A percentile compares a stretch with the other conserved stretches of the same genome.
These are phyloP conservation scores for Neodontobutis hainanensis DNA, from an alignment of 2,113 vertebrate species.

Conservation along the genomic window DNA sequence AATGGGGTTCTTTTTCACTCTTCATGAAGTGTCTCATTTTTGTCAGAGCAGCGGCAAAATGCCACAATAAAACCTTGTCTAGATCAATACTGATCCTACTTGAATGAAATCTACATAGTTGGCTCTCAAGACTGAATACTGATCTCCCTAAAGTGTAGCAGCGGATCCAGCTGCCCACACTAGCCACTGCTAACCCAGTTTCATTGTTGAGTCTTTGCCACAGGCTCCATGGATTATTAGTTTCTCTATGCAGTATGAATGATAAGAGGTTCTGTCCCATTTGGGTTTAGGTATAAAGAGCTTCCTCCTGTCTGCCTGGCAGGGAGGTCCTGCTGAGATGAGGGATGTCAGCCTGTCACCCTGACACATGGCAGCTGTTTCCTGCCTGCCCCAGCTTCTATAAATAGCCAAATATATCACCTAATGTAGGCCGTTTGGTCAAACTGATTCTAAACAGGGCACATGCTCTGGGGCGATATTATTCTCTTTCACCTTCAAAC, in stretches of 20 bases:
- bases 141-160: conserved; percentile 37
- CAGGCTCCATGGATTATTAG: conserved; percentile 66
- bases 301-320: conserved; percentile 64
- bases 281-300: conserved; percentile 62
- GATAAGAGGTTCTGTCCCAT: conserved; percentile 61
- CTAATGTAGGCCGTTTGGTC: conserved; percentile 78
- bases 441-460: conserved; percentile 70
- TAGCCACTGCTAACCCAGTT: conserved; percentile 65
- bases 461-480: conserved; percentile 29
- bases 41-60: conserved; percentile 34
- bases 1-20: conserved; percentile 23
- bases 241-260: conserved; percentile 59
- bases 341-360: conserved; percentile 73
- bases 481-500: conserved; percentile 46
- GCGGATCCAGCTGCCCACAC: conserved; percentile 39
- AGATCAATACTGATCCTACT: conserved; percentile 56
- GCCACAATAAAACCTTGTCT: conserved; percentile 45
- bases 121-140: conserved; percentile 30
- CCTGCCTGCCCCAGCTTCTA: conserved; percentile 69
- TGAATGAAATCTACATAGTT: conserved; percentile 35
- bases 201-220: conserved; percentile 64
- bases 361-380: conserved; percentile 76
- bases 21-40: conserved; percentile 22
- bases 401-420: conserved; percentile 73
- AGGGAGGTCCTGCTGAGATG: conserved; percentile 75